Evolutionary conservation across 2,888 invertebrate genomes (phyloP), one percentile per base, ranked within the genome.

Genomic region (Chironomus riparius): DNA sequence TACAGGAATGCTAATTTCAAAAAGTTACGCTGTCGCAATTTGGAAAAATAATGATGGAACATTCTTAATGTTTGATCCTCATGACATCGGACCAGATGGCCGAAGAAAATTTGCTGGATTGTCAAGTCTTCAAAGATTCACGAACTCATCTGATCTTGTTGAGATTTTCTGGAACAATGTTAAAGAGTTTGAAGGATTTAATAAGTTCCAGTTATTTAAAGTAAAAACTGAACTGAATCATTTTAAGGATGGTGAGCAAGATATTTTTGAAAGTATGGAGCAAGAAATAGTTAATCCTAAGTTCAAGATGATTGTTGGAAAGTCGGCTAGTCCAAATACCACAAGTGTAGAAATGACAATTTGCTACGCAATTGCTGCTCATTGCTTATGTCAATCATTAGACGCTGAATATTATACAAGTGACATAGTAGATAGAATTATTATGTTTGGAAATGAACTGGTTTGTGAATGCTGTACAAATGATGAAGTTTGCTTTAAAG

Each of bases 31-130:
- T 78, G 82, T 85, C 1, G 85, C 84, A 0, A 79, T 87, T 4
- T 87, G 86, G 86, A 84, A 82, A 76, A 61, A 56, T 50, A 81
- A 80, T 0, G 80, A 81, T 2, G 82, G 83, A 24, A 79, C 81
- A 3, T 86, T 82, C 74, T 87, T 84, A 78, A 81, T 84, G 78
- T 87, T 85, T 77, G 86, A 86, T 78, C 82, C 86, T 0, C 82
- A 84, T 77, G 83, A 85, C 24, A 80, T 85, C 18, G 84, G 85
- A 18, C 83, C 85, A 0, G 81, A 79, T 70, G 85, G 86, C 0
- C 28, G 79, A 2, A 68, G 78, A 28, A 80, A 81, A 6, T 78
- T 79, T 3, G 81, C 80, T 69, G 86, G 85, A 4, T 80, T 82
- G 6, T 83, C 84, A 4, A 83, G 83, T 77, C 78, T 85, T 4